Percentiles rank a stretch among this genome's conserved stretches.
phyloP scores from a whole-genome alignment of 1,140 invertebrate genomes.

The Drosophila carrolli region DNA sequence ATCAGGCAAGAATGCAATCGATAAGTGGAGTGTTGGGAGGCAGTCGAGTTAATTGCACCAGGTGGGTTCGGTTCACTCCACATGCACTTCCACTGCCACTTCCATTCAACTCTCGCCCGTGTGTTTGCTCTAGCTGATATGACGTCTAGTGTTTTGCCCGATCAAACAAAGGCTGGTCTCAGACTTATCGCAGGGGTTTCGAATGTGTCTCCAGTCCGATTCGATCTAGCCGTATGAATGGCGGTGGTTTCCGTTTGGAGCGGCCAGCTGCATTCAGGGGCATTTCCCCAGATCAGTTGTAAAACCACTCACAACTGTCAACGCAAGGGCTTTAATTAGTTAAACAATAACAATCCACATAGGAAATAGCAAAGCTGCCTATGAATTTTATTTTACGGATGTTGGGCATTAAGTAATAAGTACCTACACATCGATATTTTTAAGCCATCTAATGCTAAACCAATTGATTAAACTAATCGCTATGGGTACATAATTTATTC shows the following conservation, averaged over 20 bases:
- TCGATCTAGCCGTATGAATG: constrained; percentile 5
- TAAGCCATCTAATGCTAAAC: too few relatives aligned
- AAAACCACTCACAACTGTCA: constrained; percentile 32
- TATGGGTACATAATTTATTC: too few relatives aligned
- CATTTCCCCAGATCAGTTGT: constrained; percentile 15
- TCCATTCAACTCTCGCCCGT: constrained; percentile 8
- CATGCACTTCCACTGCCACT: not conserved
- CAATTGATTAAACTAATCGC: too few relatives aligned
- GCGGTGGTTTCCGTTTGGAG: not conserved
- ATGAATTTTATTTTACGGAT: not conserved
- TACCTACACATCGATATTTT: too few relatives aligned
- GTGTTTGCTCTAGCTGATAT: constrained; percentile 34
- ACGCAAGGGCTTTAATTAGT: not conserved
- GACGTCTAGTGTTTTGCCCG: constrained; percentile 39
- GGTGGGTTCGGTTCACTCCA: constrained; percentile 17
- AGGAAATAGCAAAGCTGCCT: not conserved
- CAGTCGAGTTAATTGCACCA: constrained; percentile 41
- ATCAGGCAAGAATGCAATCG: constrained; percentile 65
- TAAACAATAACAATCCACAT: not conserved
- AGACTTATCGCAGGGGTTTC: constrained; percentile 10
- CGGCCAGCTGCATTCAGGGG: constrained; percentile 19
- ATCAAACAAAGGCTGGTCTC: constrained; percentile 31
- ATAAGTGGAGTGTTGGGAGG: constrained; percentile 26
- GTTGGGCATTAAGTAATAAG: not conserved
- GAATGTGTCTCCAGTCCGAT: constrained; percentile 12